Evolutionary conservation across 2,797 vertebrate species (phyloP), one percentile per base, ranked within the genome.

Genomic region (Nannoperca obscura): DNA sequence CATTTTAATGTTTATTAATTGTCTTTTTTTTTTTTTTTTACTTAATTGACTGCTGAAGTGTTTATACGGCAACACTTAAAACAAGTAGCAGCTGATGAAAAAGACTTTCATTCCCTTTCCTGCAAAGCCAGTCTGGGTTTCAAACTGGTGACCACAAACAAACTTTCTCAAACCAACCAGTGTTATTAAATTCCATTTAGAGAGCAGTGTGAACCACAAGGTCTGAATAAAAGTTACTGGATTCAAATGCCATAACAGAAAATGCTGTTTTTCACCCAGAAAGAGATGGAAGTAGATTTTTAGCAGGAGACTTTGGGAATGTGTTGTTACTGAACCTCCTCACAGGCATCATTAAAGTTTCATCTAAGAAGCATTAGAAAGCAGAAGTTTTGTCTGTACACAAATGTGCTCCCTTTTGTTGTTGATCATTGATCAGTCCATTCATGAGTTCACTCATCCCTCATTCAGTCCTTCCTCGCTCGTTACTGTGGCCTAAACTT

Each of bases 271-370:
- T 36, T 34, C 14, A 19, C 34, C 47, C 10, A 49, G 7, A 13
- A 24, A 46, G 4, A 0, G 2, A 15, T 3, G 17, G 17, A 46
- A 2, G 30, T 58, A 49, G 11, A 5, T 57, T 49, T 32, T 62
- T 20, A 24, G 0, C 8, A 50, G 24, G 34, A 42, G 62, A 50
- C 55, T 62, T 44, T 49, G 42, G 1, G 60, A 53, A 58, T 9
- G 3, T 42, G 55, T 53, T 74, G 30, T 46, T 68, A 15, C 20
- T 36, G 49, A 79, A 30, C 22, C 24, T 59, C 42, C 71, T 24
- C 71, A 47, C 12, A 58, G 74, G 46, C 44, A 1, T 44, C 34
- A 73, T 71, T 68, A 65, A 83, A 74, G 36, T 79, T 81, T 81
- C 34, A 78, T 81, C 53, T 46, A 14, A 53, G 17, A 69, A 9